Conservation (phyloP, 2,888 invertebrate genomes). For the Buathra laborator region DNA sequence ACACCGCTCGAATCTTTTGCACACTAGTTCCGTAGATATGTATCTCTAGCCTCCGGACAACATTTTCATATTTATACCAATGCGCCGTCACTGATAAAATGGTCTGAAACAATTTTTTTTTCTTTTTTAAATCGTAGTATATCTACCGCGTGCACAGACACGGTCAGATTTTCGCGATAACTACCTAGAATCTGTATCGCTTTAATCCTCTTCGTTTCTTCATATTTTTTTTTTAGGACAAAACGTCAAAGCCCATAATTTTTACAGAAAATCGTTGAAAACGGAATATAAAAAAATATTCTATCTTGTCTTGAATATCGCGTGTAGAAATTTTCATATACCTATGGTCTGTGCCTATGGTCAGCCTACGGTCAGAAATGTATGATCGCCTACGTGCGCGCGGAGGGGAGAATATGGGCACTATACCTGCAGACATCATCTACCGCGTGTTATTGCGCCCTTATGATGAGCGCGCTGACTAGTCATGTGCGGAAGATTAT, state of each 20-base stretch:
- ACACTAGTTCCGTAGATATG: neutral
- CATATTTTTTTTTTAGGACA: neutral
- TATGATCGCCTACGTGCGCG: neutral
- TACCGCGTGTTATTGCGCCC: conserved; percentile 48
- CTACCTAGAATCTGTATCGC: too few relatives aligned
- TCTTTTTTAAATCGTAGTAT: too few relatives aligned
- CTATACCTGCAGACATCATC: conserved; percentile 36
- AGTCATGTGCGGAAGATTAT: conserved; percentile 62
- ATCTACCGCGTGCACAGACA: too few relatives aligned
- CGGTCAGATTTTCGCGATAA: too few relatives aligned
- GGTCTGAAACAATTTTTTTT: too few relatives aligned
- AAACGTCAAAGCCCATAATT: neutral
- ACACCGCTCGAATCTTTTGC: conserved; percentile 13
- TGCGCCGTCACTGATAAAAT: neutral
- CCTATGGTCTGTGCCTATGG: neutral
- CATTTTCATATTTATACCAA: neutral
- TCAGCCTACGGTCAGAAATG: neutral
- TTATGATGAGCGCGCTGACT: conserved; percentile 50
- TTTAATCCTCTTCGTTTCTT: neutral
- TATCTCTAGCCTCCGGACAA: neutral
- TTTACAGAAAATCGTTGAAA: neutral
- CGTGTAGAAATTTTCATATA: neutral
- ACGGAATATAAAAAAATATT: neutral
- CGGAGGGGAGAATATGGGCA: conserved; percentile 21
- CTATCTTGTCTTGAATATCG: neutral